Conservation (phyloP, 2,888 invertebrate species). For the Megamerina dolium region DNA sequence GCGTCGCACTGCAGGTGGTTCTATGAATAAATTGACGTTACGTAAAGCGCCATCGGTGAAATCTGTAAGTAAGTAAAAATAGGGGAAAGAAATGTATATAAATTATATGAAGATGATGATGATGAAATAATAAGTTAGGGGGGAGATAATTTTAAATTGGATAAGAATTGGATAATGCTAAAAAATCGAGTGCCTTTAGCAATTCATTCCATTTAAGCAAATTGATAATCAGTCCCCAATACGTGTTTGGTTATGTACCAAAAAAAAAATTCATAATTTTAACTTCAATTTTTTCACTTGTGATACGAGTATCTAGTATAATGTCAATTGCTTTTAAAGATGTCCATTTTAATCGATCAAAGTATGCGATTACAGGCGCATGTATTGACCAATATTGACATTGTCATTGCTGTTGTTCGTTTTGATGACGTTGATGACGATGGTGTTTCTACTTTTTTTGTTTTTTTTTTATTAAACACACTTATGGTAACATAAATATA, state of each 20-base stretch:
- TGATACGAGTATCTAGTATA: neutral
- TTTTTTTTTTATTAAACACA: no score
- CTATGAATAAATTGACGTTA: conserved; percentile 53
- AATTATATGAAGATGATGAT: neutral
- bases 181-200: no score
- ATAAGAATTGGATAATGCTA: neutral
- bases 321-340: neutral
- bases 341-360: conserved; percentile 1
- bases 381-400: neutral
- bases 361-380: neutral
- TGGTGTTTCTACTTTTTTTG: no score
- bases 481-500: neutral
- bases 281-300: conserved; percentile 3
- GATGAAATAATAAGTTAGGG: neutral
- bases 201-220: no score
- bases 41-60: conserved; percentile 51
- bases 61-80: conserved; percentile 47
- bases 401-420: neutral
- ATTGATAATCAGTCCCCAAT: no score
- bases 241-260: no score
- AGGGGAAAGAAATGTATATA: conserved; percentile 13
- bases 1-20: conserved; percentile 57
- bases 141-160: neutral
- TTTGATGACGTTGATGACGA: no score
- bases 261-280: no score